Percentiles rank a stretch among this genome's conserved stretches.
These are phyloP conservation scores for Rana temporaria DNA, from an alignment of 2,113 vertebrate genomes.

Conservation along the genomic window DNA sequence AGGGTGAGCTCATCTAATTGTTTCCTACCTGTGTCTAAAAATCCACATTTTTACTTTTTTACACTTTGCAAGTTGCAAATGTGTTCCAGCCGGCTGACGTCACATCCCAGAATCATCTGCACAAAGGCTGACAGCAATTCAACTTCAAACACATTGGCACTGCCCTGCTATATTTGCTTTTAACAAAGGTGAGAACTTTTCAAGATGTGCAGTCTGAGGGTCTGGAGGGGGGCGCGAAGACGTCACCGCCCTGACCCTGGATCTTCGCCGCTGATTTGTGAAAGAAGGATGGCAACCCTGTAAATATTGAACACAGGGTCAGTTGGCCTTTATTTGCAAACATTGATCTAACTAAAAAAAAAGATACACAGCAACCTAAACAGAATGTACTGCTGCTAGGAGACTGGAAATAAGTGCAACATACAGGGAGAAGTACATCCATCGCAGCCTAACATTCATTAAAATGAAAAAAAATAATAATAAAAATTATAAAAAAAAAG, in stretches of 20 bases:
- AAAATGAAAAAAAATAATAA: too few species aligned
- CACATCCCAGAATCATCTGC: not conserved
- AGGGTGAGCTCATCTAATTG: not conserved
- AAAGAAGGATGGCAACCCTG: constrained; percentile 40
- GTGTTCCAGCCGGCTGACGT: constrained; percentile 1
- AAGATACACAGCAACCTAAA: not conserved
- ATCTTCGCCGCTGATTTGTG: constrained; percentile 21
- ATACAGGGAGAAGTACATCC: too few species aligned
- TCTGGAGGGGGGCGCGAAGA: not conserved
- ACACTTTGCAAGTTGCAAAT: not conserved
- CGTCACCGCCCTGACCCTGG: not conserved
- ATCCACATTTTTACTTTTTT: not conserved
- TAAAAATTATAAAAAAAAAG: too few species aligned
- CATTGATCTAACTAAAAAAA: not conserved
- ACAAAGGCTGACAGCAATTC: constrained; percentile 9
- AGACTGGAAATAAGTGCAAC: not conserved
- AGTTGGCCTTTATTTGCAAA: not conserved
- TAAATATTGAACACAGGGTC: constrained; percentile 33
- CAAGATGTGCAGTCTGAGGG: constrained; percentile 22
- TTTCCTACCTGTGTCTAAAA: not conserved
- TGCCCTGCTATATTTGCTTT: not conserved
- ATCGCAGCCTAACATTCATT: too few species aligned
- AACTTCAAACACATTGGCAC: constrained; percentile 42
- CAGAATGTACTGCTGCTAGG: not conserved
- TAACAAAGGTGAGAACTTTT: not conserved